Evolutionary conservation across 1,140 invertebrate genomes (phyloP).

Genomic region (Magallana ariakensis): DNA sequence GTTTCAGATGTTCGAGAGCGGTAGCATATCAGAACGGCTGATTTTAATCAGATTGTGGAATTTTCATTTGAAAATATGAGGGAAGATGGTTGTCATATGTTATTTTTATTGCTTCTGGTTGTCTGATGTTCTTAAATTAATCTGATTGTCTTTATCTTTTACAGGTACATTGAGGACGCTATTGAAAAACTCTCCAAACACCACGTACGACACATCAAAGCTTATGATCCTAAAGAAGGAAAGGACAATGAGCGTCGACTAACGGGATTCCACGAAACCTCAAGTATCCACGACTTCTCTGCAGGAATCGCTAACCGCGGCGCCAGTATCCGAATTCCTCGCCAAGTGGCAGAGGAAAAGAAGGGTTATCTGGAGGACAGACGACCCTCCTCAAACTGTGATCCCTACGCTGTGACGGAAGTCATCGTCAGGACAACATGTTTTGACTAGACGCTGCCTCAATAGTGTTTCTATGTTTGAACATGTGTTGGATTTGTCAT

Average conservation of each 20-base stretch:
- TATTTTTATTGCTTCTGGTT: too few relatives aligned
- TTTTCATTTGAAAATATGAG: too few relatives aligned
- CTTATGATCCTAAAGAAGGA: constrained; percentile 88
- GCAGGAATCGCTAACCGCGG: constrained; percentile 82
- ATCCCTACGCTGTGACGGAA: constrained; percentile 87
- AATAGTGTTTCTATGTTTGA: background rate
- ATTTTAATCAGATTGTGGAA: too few relatives aligned
- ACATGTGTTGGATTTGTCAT: too few relatives aligned
- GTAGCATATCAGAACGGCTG: too few relatives aligned
- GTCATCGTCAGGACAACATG: constrained; percentile 74
- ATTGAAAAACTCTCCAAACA: constrained; percentile 90
- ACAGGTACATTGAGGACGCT: constrained; percentile 79
- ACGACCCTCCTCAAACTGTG: constrained; percentile 95
- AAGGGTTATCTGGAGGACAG: constrained; percentile 96
- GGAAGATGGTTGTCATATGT: too few relatives aligned
- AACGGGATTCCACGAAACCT: constrained; percentile 81
- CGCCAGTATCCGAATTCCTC: constrained; percentile 82
- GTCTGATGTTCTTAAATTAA: too few relatives aligned
- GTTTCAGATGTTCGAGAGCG: too few relatives aligned
- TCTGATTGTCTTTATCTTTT: constrained; percentile 61
- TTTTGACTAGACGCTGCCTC: constrained; percentile 31
- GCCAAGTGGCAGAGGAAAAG: constrained; percentile 89
- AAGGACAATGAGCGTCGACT: constrained; percentile 81
- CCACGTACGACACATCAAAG: constrained; percentile 92
- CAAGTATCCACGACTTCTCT: constrained; percentile 78